Conservation (phyloP, 2,888 invertebrate species). For the Loripinus fragilis region DNA sequence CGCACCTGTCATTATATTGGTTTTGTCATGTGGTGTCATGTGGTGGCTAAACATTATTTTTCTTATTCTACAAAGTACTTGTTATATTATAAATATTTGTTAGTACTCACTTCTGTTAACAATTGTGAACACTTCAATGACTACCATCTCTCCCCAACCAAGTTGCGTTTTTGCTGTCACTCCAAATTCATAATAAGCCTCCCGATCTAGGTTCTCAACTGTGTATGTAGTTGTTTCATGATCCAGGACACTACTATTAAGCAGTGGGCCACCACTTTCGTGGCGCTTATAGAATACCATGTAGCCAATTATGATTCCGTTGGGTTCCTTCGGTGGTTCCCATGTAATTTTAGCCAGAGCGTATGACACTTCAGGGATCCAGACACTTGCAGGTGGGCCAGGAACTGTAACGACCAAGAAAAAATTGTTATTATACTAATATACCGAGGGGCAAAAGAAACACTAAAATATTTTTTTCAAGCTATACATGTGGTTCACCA, state of each 20-base stretch:
- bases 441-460: too few relatives aligned
- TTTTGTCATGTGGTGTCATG: too few relatives aligned
- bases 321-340: slow-evolving; percentile 94
- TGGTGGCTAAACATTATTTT: too few relatives aligned
- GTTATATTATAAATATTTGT: too few relatives aligned
- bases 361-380: slow-evolving; percentile 97
- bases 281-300: slow-evolving; percentile 81
- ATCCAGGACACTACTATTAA: slow-evolving; percentile 62
- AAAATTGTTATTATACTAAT: too few relatives aligned
- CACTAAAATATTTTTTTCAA: too few relatives aligned
- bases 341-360: slow-evolving; percentile 97
- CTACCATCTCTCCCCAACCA: slow-evolving; percentile 94
- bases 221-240: slow-evolving; percentile 60
- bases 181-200: slow-evolving; percentile 93
- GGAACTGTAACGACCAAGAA: slow-evolving; percentile 93
- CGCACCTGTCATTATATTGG: too few relatives aligned
- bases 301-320: slow-evolving; percentile 95
- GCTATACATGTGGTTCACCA: too few relatives aligned
- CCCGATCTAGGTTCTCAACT: slow-evolving; percentile 64
- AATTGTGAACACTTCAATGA: slow-evolving; percentile 94
- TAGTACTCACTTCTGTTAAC: slow-evolving; percentile 88
- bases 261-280: slow-evolving; percentile 38
- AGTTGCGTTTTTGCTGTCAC: slow-evolving; percentile 95
- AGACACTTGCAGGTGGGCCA: slow-evolving; percentile 97
- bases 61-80: too few relatives aligned